Percentiles rank a stretch among this genome's conserved stretches.
phyloP scores from a whole-genome alignment of 2,797 vertebrate genomes.

The Taeniopygia guttata region DNA sequence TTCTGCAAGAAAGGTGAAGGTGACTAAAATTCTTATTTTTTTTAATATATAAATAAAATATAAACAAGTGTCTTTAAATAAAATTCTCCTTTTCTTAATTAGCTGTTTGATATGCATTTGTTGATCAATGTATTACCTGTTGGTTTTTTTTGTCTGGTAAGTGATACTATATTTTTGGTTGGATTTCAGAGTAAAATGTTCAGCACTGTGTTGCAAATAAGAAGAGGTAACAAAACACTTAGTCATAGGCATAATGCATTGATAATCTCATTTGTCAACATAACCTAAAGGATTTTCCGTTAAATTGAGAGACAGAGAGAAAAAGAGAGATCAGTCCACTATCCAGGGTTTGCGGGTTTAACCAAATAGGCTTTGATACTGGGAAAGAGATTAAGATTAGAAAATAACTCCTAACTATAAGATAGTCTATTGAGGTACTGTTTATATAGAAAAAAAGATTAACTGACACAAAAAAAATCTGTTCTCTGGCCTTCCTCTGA shows the following conservation, averaged over 20 bases:
- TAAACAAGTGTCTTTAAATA: background rate
- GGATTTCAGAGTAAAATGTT: background rate
- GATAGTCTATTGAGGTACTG: fast-evolving
- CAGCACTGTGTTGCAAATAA: background rate
- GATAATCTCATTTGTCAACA: background rate
- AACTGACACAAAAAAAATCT: background rate
- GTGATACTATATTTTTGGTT: background rate
- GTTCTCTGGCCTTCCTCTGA: background rate
- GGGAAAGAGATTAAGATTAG: background rate
- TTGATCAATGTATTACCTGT: background rate
- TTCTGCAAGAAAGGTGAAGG: background rate
- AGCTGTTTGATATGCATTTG: background rate
- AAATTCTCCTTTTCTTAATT: background rate
- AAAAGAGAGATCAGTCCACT: background rate
- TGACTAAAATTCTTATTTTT: background rate
- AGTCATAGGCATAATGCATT: background rate
- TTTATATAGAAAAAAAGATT: background rate
- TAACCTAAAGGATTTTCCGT: background rate
- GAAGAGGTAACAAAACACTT: background rate
- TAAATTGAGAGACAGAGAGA: background rate
- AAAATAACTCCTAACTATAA: background rate
- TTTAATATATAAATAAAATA: background rate
- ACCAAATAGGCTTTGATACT: background rate
- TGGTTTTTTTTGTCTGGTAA: background rate
- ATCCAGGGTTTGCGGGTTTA: background rate